Conservation (phyloP, 2,797 vertebrate genomes). For the Malurus splendens region DNA sequence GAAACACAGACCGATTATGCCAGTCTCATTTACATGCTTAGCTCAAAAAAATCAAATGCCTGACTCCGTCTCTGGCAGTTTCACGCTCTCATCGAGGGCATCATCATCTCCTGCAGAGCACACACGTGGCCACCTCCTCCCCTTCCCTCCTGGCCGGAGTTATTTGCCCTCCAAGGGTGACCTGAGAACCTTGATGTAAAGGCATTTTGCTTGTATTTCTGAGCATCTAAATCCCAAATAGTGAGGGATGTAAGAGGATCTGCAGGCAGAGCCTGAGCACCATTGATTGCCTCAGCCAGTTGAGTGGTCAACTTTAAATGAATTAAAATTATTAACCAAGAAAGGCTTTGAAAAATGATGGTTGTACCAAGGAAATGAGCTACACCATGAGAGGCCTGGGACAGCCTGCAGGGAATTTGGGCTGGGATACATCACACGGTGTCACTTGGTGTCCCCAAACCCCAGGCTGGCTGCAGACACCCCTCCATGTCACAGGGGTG, state of each 20-base stretch:
- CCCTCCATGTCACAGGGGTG: accelerated
- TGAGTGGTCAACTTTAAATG: background rate
- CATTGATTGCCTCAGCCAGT: accelerated
- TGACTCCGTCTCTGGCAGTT: background rate
- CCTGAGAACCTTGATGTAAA: background rate
- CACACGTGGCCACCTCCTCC: background rate
- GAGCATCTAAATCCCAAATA: accelerated
- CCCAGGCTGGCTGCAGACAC: background rate
- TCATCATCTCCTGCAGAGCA: background rate
- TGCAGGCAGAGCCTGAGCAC: background rate
- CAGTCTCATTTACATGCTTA: background rate
- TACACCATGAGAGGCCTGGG: background rate
- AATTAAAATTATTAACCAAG: background rate
- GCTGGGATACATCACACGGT: accelerated
- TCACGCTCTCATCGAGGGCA: accelerated
- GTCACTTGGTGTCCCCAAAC: accelerated
- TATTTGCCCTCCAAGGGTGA: background rate
- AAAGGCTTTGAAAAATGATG: background rate
- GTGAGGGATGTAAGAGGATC: background rate
- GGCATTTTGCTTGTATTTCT: background rate
- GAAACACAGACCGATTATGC: background rate
- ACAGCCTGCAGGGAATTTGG: background rate
- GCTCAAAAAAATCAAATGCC: background rate
- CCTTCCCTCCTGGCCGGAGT: background rate
- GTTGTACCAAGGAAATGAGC: background rate